Evolutionary conservation across 2,113 vertebrate genomes (phyloP).

Genomic region (Raja brachyura): DNA sequence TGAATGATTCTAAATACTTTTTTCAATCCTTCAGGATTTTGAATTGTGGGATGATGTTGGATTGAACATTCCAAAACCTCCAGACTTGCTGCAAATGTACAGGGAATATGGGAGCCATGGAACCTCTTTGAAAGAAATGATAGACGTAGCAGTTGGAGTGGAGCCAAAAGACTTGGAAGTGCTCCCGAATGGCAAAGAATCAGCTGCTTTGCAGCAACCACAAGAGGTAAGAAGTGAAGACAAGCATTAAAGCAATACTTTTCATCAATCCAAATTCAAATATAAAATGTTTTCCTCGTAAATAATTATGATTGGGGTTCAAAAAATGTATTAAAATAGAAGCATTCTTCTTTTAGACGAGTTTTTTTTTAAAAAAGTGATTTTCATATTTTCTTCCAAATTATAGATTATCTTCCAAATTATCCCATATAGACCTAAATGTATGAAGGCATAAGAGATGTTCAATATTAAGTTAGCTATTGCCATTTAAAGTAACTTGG

Average conservation of each 20-base stretch:
- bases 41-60: slow-evolving; percentile 98
- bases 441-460: neutral
- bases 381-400: too few species aligned
- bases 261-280: neutral
- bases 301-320: too few species aligned
- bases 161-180: slow-evolving; percentile 69
- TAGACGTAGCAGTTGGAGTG: slow-evolving; percentile 76
- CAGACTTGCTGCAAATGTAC: slow-evolving; percentile 87
- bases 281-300: neutral
- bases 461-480: neutral
- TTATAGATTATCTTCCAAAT: too few species aligned
- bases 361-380: too few species aligned
- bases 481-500: neutral
- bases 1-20: neutral
- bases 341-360: too few species aligned
- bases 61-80: slow-evolving; percentile 93
- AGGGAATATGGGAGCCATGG: slow-evolving; percentile 78
- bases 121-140: slow-evolving; percentile 60
- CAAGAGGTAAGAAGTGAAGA: slow-evolving; percentile 53
- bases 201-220: slow-evolving; percentile 50
- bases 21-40: slow-evolving; percentile 71
- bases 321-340: too few species aligned
- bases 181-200: slow-evolving; percentile 52
- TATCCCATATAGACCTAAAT: neutral
- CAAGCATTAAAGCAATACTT: neutral